A percentile compares a stretch with the other conserved stretches of the same genome.
These are phyloP conservation scores for Agapornis roseicollis DNA, from an alignment of 2,113 vertebrate genomes.

Conservation along the genomic window DNA sequence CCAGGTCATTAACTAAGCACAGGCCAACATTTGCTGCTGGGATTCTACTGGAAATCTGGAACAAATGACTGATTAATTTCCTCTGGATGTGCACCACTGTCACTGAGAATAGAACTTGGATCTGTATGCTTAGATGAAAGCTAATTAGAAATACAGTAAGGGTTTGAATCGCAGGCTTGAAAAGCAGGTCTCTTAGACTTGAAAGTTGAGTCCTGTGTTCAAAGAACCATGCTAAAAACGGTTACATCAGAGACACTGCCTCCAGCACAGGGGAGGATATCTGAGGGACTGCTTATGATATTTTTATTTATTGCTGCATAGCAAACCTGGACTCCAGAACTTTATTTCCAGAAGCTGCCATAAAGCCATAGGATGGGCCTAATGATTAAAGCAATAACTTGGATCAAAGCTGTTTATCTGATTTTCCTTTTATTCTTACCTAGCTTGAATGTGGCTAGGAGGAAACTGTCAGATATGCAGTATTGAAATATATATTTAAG, in stretches of 20 bases:
- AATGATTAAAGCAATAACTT: conserved; percentile 16
- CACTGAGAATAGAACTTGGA: not conserved
- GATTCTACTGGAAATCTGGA: conserved; percentile 9
- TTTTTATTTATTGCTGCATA: not conserved
- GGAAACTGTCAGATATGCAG: not conserved
- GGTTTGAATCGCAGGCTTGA: not conserved
- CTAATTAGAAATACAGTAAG: conserved; percentile 10
- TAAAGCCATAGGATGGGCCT: not conserved
- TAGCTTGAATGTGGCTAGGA: not conserved
- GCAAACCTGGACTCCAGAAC: not conserved
- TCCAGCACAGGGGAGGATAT: not conserved
- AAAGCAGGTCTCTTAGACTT: not conserved
- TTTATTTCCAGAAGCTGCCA: conserved; percentile 11
- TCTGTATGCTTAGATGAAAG: not conserved
- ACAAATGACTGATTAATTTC: conserved; percentile 4
- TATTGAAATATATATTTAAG: not conserved
- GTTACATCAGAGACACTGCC: not conserved
- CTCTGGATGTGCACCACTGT: not conserved
- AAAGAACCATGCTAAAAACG: not conserved
- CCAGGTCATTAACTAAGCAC: not conserved
- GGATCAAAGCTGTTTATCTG: conserved; percentile 35
- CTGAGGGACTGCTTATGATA: not conserved
- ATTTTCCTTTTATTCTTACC: not conserved
- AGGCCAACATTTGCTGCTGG: not conserved
- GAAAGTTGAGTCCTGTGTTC: not conserved